These are phyloP conservation scores for Eidolon dupreanum DNA, from an alignment of 2,797 vertebrate species.

Conservation along the genomic window DNA sequence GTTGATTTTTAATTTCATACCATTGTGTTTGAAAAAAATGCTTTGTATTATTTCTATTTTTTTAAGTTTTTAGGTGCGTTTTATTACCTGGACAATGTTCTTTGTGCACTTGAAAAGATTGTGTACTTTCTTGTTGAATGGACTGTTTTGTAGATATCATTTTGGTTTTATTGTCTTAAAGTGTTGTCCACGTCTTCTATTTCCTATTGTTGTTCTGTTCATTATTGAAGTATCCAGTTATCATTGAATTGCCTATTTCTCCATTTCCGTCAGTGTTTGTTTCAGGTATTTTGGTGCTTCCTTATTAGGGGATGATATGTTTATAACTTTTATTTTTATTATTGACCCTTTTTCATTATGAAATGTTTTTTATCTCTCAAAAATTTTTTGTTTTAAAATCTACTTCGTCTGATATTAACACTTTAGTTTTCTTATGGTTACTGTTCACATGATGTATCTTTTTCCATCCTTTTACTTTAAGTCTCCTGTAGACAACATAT, in stretches of 20 bases:
- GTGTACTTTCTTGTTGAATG: neutral
- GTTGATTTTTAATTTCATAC: neutral
- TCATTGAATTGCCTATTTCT: neutral
- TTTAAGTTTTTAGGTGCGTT: neutral
- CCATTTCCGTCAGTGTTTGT: neutral
- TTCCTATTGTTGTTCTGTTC: neutral
- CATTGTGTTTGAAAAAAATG: neutral
- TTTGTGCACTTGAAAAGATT: no score
- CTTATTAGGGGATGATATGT: neutral
- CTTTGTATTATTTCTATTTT: neutral
- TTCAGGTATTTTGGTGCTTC: neutral
- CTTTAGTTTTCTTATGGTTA: neutral
- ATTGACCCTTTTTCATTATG: neutral
- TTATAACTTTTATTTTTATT: neutral
- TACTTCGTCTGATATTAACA: neutral
- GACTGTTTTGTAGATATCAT: neutral
- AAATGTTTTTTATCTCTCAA: neutral
- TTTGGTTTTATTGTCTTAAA: neutral
- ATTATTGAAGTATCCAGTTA: neutral
- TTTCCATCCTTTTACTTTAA: neutral
- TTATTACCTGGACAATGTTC: neutral
- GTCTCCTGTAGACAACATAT: no score
- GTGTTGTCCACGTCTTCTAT: neutral
- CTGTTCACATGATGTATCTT: neutral
- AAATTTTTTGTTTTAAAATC: neutral